Evolutionary conservation across 53 echinoderm and acorn worm genomes (phyloP).

Genomic region (Paracentrotus lividus): DNA sequence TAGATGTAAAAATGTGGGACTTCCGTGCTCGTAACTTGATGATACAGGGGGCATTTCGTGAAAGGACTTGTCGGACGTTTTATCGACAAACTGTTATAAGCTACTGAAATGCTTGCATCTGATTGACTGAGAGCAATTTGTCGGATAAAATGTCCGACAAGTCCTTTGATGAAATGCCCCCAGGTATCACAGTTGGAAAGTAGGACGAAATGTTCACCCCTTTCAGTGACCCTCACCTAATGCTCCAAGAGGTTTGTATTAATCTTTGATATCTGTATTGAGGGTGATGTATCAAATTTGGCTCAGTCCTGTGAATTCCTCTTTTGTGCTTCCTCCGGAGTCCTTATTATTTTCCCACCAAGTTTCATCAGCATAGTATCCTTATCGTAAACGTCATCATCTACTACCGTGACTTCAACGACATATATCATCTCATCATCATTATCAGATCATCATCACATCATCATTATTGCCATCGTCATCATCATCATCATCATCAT

Average conservation of each 20-base stretch:
- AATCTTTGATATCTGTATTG: neutral
- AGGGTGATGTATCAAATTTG: neutral
- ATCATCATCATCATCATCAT: too few relatives aligned
- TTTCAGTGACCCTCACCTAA: neutral
- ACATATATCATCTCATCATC: neutral
- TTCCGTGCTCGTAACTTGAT: neutral
- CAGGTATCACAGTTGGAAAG: slow-evolving; percentile 7
- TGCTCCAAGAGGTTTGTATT: neutral
- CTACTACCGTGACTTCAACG: neutral
- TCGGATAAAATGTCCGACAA: too few relatives aligned
- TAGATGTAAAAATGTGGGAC: neutral
- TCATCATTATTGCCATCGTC: too few relatives aligned
- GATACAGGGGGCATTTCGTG: neutral
- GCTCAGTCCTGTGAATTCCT: neutral
- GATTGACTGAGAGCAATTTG: too few relatives aligned
- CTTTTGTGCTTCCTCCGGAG: neutral
- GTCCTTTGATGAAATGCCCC: too few relatives aligned
- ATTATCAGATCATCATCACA: too few relatives aligned
- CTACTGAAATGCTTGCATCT: too few relatives aligned
- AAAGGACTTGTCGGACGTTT: too few relatives aligned
- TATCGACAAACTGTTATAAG: too few relatives aligned
- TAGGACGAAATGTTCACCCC: neutral
- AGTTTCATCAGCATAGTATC: neutral
- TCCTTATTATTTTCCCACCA: neutral
- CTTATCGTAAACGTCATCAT: neutral